phyloP scores from a whole-genome alignment of 2,888 invertebrate genomes.

The Nemotelus nigrinus region DNA sequence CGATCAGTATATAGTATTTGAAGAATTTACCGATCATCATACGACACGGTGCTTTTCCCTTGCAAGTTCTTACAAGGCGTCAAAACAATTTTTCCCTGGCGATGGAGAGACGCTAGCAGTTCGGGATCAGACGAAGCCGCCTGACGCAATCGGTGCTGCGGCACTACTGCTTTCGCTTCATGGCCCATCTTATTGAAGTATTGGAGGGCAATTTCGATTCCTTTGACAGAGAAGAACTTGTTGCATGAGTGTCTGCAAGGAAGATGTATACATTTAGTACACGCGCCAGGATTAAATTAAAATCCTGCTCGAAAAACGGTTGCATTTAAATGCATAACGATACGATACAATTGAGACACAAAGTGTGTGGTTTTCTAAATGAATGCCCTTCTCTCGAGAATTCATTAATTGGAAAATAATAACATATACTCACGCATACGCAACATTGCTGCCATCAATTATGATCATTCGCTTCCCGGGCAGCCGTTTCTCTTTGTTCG shows the following conservation, averaged over 20 bases:
- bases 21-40: conserved; percentile 73
- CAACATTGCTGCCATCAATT: conserved; percentile 86
- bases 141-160: conserved; percentile 72
- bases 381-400: not conserved
- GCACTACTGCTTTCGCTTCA: conserved; percentile 79
- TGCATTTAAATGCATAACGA: no score
- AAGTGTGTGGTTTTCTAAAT: no score
- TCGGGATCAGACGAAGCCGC: conserved; percentile 68
- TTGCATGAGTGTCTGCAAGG: conserved; percentile 71
- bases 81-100: conserved; percentile 72
- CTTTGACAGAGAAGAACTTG: conserved; percentile 75
- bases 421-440: conserved; percentile 74
- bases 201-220: conserved; percentile 79
- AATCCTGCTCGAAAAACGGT: no score
- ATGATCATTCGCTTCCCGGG: conserved; percentile 74
- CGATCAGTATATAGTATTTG: conserved; percentile 13
- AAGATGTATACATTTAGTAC: not conserved
- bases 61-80: conserved; percentile 79
- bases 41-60: conserved; percentile 70
- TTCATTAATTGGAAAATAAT: not conserved
- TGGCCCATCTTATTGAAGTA: conserved; percentile 80
- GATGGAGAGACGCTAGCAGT: conserved; percentile 71
- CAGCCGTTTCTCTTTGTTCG: conserved; percentile 56
- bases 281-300: not conserved
- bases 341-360: no score